Conservation (phyloP, 2,888 invertebrate genomes). For the Athalia cordata region DNA sequence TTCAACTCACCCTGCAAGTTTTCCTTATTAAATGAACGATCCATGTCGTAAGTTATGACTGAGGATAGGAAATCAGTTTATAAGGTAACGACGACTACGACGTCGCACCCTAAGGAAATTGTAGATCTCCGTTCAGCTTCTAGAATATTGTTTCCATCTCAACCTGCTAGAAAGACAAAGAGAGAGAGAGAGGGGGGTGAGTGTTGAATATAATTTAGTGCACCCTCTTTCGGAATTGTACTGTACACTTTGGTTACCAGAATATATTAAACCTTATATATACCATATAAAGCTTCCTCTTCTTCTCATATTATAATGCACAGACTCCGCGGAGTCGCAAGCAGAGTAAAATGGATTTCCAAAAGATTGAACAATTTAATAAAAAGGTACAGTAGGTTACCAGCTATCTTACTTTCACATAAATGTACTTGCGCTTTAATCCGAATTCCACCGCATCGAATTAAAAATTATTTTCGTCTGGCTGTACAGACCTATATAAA, state of each 20-base stretch:
- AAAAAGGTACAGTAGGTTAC: not conserved
- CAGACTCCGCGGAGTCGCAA: no score
- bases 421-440: no score
- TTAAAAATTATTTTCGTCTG: no score
- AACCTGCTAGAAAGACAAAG: no score
- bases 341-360: slow-evolving; percentile 1
- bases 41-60: not conserved
- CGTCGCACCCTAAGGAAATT: slow-evolving; percentile 31
- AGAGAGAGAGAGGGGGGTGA: no score
- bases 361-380: slow-evolving; percentile 6
- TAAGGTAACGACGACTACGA: no score
- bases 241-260: not conserved
- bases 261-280: not conserved
- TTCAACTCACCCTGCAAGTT: not conserved
- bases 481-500: no score
- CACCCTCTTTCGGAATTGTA: no score
- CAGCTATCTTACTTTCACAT: no score
- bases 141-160: not conserved
- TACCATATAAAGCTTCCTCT: not conserved
- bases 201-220: not conserved
- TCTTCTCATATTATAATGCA: not conserved
- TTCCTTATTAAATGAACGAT: not conserved
- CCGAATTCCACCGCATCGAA: no score
- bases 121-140: slow-evolving; percentile 17
- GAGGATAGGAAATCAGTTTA: slow-evolving; percentile 2